Conservation (phyloP, 2,797 vertebrate species). For the Hybognathus amarus region DNA sequence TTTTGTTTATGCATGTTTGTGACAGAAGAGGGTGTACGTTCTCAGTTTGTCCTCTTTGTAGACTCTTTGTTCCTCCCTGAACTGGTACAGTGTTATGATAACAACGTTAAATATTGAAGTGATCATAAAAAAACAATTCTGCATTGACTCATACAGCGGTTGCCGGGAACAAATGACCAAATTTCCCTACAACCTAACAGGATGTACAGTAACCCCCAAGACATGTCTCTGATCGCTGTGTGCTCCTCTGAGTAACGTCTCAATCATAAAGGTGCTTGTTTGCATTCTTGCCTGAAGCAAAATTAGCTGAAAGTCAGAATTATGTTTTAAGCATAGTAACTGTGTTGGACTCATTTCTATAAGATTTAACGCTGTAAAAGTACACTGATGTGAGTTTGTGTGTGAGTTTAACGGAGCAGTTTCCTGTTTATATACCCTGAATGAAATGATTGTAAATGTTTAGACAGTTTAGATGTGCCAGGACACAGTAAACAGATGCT, state of each 20-base stretch:
- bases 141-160: constrained; percentile 27
- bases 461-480: constrained; percentile 18
- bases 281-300: constrained; percentile 13
- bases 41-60: constrained; percentile 15
- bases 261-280: constrained; percentile 39
- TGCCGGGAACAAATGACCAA: constrained; percentile 29
- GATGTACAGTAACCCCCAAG: constrained; percentile 17
- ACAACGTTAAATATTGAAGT: constrained; percentile 43
- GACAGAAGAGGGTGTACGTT: constrained; percentile 43
- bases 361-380: neutral
- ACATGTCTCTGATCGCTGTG: constrained; percentile 29
- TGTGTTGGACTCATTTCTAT: constrained; percentile 18
- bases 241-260: constrained; percentile 22
- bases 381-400: neutral
- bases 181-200: constrained; percentile 9
- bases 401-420: constrained; percentile 17
- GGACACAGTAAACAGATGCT: constrained; percentile 13
- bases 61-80: neutral
- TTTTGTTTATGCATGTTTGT: constrained; percentile 42
- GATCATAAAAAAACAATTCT: constrained; percentile 31
- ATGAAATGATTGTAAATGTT: constrained; percentile 43
- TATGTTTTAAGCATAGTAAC: neutral
- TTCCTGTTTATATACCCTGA: constrained; percentile 52
- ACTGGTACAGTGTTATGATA: constrained; percentile 43
- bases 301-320: constrained; percentile 16